Percentiles rank a stretch among this genome's conserved stretches.
Conservation (phyloP, 2,797 vertebrate genomes). For the Sarcoramphus papa region DNA sequence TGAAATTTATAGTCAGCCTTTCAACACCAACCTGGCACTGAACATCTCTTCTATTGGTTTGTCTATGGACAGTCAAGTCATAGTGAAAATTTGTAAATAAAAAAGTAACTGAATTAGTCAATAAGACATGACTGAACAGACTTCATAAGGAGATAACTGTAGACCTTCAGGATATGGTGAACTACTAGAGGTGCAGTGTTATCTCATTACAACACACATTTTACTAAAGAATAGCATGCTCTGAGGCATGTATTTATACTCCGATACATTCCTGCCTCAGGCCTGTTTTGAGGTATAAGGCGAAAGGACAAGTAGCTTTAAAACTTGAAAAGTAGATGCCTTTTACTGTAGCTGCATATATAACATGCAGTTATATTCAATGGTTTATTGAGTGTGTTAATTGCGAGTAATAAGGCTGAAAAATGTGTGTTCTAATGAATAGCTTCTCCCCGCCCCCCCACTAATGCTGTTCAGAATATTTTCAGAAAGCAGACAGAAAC, state of each 20-base stretch:
- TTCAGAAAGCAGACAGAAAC: background rate
- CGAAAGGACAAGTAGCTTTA: background rate
- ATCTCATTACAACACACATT: conserved; percentile 15
- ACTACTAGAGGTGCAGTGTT: background rate
- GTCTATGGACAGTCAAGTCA: background rate
- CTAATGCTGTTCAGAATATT: background rate
- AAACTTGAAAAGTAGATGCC: background rate
- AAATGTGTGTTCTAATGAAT: background rate
- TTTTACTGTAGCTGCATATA: background rate
- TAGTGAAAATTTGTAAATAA: background rate
- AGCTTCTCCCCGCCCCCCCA: rapidly evolving
- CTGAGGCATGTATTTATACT: background rate
- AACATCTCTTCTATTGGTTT: background rate
- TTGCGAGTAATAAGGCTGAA: background rate
- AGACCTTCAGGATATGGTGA: background rate
- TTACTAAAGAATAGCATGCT: background rate
- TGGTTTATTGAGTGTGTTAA: background rate
- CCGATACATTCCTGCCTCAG: background rate
- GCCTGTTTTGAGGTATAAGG: background rate
- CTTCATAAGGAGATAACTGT: background rate
- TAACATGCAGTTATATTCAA: background rate
- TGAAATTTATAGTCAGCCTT: background rate
- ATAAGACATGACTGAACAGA: background rate
- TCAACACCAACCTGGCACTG: background rate
- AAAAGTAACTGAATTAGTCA: background rate